Conservation (phyloP, 2,797 vertebrate genomes). For the Halcyon smyrnensis region DNA sequence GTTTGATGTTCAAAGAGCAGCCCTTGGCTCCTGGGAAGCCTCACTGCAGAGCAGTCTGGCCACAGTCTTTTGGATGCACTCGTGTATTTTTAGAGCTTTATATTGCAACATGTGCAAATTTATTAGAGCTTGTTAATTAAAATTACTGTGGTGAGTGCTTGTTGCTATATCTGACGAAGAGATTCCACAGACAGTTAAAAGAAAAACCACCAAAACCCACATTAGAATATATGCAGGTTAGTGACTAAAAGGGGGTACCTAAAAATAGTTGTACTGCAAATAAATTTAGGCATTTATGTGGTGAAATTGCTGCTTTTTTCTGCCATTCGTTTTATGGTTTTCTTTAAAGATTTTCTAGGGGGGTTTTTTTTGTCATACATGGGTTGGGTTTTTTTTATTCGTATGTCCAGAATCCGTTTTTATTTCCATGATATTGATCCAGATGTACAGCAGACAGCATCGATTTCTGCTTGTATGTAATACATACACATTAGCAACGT, state of each 20-base stretch:
- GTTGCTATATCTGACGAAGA: conserved; percentile 51
- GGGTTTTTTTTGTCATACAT: neutral
- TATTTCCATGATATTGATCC: conserved; percentile 44
- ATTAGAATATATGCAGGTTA: conserved; percentile 18
- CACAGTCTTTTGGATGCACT: neutral
- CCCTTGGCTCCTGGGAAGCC: neutral
- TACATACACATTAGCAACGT: conserved; percentile 1
- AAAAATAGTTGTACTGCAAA: conserved; percentile 40
- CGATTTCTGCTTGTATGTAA: conserved; percentile 21
- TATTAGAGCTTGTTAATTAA: conserved; percentile 72
- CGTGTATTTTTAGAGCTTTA: conserved; percentile 13
- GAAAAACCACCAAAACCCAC: neutral
- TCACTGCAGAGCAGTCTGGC: neutral
- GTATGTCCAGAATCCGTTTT: conserved; percentile 25
- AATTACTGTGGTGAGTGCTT: conserved; percentile 32
- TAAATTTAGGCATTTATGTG: neutral
- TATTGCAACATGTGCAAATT: conserved; percentile 51
- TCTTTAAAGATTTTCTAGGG: conserved; percentile 43
- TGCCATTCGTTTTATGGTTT: neutral
- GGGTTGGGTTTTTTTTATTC: conserved; percentile 19
- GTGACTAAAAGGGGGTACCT: conserved; percentile 6
- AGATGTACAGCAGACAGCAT: conserved; percentile 20
- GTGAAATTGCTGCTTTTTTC: neutral
- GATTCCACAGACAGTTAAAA: conserved; percentile 18
- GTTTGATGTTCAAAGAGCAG: neutral